Evolutionary conservation across 2,113 vertebrate species (phyloP).

Genomic region (Tychaedon coryphoeus): DNA sequence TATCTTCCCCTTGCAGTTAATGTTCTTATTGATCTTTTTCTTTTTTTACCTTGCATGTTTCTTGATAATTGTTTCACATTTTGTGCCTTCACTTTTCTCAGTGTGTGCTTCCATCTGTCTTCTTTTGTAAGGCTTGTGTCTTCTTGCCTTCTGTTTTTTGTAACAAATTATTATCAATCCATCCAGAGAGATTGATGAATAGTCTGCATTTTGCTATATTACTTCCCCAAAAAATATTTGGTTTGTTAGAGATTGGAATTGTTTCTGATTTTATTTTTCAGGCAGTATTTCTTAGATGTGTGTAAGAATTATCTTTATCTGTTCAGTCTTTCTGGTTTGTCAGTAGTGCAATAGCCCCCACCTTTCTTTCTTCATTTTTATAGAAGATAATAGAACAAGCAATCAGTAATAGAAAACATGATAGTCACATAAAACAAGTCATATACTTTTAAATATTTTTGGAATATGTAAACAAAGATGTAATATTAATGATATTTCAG

Average conservation of each 20-base stretch:
- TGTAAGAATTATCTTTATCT: not conserved
- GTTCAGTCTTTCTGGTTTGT: not conserved
- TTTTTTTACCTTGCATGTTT: not conserved
- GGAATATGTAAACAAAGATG: not conserved
- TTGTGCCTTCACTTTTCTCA: not conserved
- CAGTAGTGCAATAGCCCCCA: not conserved
- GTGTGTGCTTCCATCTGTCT: not conserved
- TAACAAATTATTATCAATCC: not conserved
- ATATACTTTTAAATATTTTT: not conserved
- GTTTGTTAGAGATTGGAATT: not conserved
- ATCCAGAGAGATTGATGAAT: not conserved
- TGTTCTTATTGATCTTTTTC: not conserved
- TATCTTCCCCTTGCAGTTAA: not conserved
- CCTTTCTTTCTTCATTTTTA: not conserved
- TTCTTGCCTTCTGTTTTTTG: not conserved
- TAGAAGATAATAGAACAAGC: not conserved
- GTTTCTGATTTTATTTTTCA: not conserved
- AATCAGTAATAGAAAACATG: not conserved
- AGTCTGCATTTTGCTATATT: not conserved
- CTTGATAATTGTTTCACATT: not conserved
- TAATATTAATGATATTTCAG: not conserved
- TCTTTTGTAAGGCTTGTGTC: not conserved
- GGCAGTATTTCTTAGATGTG: not conserved
- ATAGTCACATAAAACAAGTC: not conserved
- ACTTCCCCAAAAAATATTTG: rapidly evolving